A percentile compares a stretch with the other conserved stretches of the same genome.
Evolutionary conservation across 1,140 invertebrate species (phyloP).

Genomic region (Cyrtorhinus lividipennis): DNA sequence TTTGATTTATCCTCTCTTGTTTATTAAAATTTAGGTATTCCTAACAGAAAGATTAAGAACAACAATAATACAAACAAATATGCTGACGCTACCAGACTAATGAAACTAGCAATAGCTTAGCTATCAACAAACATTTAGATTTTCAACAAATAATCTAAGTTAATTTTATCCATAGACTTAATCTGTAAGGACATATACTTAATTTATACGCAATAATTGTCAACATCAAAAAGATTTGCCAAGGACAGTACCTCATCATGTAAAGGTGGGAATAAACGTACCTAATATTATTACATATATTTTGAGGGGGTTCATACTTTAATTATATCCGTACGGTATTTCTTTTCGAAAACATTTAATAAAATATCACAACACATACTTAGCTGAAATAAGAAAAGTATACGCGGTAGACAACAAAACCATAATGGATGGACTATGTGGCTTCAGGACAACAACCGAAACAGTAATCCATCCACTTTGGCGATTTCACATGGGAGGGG

Average conservation of each 20-base stretch:
- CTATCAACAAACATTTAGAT: constrained; percentile 10
- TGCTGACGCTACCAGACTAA: neutral
- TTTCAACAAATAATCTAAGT: constrained; percentile 1
- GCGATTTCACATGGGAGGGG: no score
- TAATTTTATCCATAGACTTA: neutral
- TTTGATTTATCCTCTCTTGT: no score
- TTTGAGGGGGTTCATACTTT: no score
- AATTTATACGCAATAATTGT: neutral
- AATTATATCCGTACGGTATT: no score
- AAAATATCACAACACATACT: neutral
- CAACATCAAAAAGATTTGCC: constrained; percentile 3
- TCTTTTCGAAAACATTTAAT: neutral
- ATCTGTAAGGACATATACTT: neutral
- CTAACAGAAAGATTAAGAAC: neutral
- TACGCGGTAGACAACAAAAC: neutral
- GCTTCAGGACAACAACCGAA: neutral
- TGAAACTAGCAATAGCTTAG: constrained; percentile 3
- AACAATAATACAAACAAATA: constrained; percentile 2
- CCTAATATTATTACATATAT: no score
- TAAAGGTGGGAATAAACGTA: neutral
- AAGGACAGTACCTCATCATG: neutral
- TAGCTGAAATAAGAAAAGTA: neutral
- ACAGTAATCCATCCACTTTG: neutral
- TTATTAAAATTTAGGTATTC: no score
- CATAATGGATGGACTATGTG: neutral